Evolutionary conservation across 2,113 vertebrate species (phyloP).

Genomic region (Hyperoodon ampullatus): DNA sequence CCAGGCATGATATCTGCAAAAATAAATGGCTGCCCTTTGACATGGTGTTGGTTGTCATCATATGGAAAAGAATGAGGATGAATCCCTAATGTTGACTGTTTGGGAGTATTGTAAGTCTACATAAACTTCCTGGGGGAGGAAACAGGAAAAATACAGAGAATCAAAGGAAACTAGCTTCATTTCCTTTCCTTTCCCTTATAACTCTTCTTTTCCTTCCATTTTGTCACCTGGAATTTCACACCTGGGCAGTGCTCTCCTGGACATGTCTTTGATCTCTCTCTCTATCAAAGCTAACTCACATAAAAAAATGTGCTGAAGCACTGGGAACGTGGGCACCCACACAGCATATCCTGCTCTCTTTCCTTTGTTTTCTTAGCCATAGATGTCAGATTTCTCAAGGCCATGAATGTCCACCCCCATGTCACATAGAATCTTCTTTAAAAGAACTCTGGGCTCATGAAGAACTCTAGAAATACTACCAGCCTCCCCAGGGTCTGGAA

Average conservation of each 20-base stretch:
- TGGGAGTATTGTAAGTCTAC: conserved; percentile 56
- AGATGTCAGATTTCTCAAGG: conserved; percentile 14
- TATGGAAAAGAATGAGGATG: conserved; percentile 67
- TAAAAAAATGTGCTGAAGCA: conserved; percentile 54
- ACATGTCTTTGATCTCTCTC: conserved; percentile 32
- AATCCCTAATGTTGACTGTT: conserved; percentile 64
- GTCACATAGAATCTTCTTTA: not conserved
- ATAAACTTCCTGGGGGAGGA: conserved; percentile 74
- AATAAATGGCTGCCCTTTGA: conserved; percentile 75
- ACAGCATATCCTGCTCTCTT: not conserved
- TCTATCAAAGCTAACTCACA: conserved; percentile 16
- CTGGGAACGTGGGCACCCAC: not conserved
- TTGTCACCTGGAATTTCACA: conserved; percentile 70
- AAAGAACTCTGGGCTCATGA: not conserved
- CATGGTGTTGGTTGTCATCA: conserved; percentile 49
- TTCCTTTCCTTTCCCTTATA: conserved; percentile 75
- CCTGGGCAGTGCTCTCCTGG: conserved; percentile 28
- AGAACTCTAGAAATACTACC: not conserved
- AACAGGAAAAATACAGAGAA: conserved; percentile 80
- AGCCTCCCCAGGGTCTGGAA: not conserved
- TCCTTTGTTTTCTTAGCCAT: conserved; percentile 54
- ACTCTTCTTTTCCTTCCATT: conserved; percentile 71
- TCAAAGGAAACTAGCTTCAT: conserved; percentile 76
- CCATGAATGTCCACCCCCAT: not conserved
- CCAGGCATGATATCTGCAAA: conserved; percentile 41